Evolutionary conservation across 2,113 vertebrate genomes (phyloP), one percentile per base, ranked within the genome.

Genomic region (Hippocampus guttulatus): DNA sequence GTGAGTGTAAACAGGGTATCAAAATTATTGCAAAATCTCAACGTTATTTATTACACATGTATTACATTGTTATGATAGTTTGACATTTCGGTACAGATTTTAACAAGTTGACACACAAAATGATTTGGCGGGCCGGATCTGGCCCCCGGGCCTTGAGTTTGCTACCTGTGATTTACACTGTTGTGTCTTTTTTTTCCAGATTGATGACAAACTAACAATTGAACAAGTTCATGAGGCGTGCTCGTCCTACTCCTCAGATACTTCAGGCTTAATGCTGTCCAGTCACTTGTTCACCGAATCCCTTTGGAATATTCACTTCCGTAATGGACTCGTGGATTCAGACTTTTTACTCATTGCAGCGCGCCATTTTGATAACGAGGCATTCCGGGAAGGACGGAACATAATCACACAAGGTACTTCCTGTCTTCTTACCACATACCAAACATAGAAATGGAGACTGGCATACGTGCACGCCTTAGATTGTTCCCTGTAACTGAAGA

Each of bases 301-400:
- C 25, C 82, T 91, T 14, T 1, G 14, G 20, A 51, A 11, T 0
- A 83, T 89, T 8, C 83, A 75, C 70, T 33, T 81, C 15, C 75
- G 74, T 70, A 91, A 91, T 5, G 86, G 79, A 1, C 1, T 0
- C 0, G 86, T 91, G 41, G 89, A 90, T 1, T 14, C 47, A 3
- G 7, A 47, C 8, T 79, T n/a, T 30, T 8, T 21, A 0, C 70
- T 87, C 51, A 85, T 78, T 20, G 71, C 70, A 7, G 4, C 43
- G 0, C 79, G 15, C 20, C 90, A 92, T 64, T 92, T 92, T 70
- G 85, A 89, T 3, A 0, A 73, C 11, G 89, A 92, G 70, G 74
- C 69, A 3, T 87, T 92, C 62, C 16, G 71, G 3, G 38, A 0
- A 45, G 88, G 89, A 47, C 75, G 86, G 1, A 74, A 77, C 2